Evolutionary conservation across 1,140 invertebrate species (phyloP).

Genomic region (Trachymyrmex septentrionalis): DNA sequence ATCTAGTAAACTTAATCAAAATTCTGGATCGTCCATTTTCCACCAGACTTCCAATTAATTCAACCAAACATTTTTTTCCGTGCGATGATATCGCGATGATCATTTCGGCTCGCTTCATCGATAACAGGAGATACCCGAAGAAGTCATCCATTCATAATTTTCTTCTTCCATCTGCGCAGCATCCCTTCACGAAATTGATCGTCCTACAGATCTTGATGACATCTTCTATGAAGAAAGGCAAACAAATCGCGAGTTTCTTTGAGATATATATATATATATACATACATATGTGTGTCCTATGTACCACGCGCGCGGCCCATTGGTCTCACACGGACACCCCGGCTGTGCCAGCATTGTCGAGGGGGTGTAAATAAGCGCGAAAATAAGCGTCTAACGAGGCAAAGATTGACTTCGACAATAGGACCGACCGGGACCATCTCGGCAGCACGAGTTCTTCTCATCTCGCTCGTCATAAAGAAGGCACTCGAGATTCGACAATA

Average conservation of each 20-base stretch:
- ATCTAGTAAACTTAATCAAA: too few species aligned
- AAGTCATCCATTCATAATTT: slow-evolving; percentile 21
- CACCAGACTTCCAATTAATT: too few species aligned
- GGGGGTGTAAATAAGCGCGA: slow-evolving; percentile 82
- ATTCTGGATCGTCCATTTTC: too few species aligned
- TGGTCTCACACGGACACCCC: background rate
- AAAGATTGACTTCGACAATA: slow-evolving; percentile 86
- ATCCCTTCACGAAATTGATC: slow-evolving; percentile 25
- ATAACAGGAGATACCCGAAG: slow-evolving; percentile 25
- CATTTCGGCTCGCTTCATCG: slow-evolving; percentile 10
- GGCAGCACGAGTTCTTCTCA: slow-evolving; percentile 71
- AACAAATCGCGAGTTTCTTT: slow-evolving; percentile 41
- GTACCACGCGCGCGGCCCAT: slow-evolving; percentile 28
- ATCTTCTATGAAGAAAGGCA: slow-evolving; percentile 3
- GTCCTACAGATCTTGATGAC: slow-evolving; percentile 25
- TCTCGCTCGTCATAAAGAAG: slow-evolving; percentile 64
- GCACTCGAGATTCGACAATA: slow-evolving; percentile 68
- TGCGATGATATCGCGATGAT: slow-evolving; percentile 7
- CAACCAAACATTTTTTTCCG: too few species aligned
- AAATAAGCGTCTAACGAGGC: slow-evolving; percentile 86
- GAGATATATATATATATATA: background rate
- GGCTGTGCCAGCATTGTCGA: slow-evolving; percentile 58
- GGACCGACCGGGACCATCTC: slow-evolving; percentile 37
- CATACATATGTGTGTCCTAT: background rate
- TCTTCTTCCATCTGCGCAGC: slow-evolving; percentile 18